A percentile compares a stretch with the other conserved stretches of the same genome.
phyloP scores from a whole-genome alignment of 2,113 vertebrate genomes.

The Mustela lutreola region DNA sequence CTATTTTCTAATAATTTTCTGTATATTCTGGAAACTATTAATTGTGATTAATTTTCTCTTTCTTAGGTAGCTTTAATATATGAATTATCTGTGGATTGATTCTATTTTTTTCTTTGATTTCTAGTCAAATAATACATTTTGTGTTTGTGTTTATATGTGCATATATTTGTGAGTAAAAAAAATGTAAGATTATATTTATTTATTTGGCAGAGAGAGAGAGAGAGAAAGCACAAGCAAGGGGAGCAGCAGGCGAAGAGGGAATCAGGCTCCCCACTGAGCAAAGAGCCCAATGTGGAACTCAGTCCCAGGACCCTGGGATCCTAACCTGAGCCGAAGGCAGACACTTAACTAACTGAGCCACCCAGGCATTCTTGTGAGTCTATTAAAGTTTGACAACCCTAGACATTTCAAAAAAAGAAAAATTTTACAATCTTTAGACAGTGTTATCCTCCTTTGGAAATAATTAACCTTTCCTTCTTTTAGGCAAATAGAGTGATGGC shows the following conservation, averaged over 20 bases:
- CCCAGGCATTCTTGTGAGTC: rapidly evolving
- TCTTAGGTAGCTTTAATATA: not conserved
- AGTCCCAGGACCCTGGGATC: too few relatives aligned
- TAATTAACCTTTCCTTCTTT: not conserved
- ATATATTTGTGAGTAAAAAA: not conserved
- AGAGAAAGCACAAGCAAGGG: too few relatives aligned
- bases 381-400: not conserved
- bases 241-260: too few relatives aligned
- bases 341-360: too few relatives aligned
- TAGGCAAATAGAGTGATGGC: too few relatives aligned
- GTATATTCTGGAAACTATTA: not conserved
- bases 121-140: not conserved
- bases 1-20: not conserved
- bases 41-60: not conserved
- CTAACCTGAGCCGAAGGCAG: too few relatives aligned
- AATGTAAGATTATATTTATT: too few relatives aligned
- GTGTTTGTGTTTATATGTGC: not conserved
- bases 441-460: not conserved
- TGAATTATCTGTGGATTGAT: not conserved
- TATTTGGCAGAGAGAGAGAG: too few relatives aligned
- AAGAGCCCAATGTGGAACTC: too few relatives aligned
- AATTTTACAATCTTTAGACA: not conserved
- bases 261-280: too few relatives aligned
- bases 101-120: not conserved
- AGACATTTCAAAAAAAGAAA: not conserved